These are phyloP conservation scores for Apodemia hepburni DNA, from an alignment of 2,888 invertebrate species.

Conservation along the genomic window DNA sequence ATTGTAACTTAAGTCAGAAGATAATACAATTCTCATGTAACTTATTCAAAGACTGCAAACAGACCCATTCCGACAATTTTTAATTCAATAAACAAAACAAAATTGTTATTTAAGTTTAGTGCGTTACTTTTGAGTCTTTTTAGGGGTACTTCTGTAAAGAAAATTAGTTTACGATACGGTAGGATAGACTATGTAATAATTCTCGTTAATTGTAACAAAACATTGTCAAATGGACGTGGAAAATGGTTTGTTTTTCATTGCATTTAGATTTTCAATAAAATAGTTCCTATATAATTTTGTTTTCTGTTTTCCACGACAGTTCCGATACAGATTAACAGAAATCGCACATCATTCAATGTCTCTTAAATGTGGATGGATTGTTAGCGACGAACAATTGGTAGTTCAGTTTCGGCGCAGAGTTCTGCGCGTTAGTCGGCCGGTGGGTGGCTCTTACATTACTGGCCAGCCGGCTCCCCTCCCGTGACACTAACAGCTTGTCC, in stretches of 20 bases:
- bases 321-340: conserved; percentile 20
- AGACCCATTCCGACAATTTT: neutral
- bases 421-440: conserved; percentile 34
- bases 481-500: conserved; percentile 19
- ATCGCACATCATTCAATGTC: conserved; percentile 12
- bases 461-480: conserved; percentile 11
- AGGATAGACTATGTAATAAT: conserved; percentile 12
- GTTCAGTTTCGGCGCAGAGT: conserved; percentile 28
- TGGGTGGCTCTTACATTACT: conserved; percentile 40
- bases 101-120: conserved; percentile 3
- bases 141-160: neutral
- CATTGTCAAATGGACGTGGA: conserved; percentile 44
- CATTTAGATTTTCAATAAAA: conserved; percentile 49
- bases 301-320: conserved; percentile 63
- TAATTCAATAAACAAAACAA: neutral
- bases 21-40: neutral
- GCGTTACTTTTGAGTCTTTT: neutral
- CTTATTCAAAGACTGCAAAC: neutral
- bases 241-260: conserved; percentile 48
- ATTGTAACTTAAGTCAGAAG: neutral
- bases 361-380: conserved; percentile 26
- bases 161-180: neutral
- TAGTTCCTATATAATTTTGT: conserved; percentile 50
- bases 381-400: conserved; percentile 34
- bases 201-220: conserved; percentile 8